Base-by-base conservation (phyloP, 1,140 invertebrate genomes). In the Meloidogyne hapla region DNA sequence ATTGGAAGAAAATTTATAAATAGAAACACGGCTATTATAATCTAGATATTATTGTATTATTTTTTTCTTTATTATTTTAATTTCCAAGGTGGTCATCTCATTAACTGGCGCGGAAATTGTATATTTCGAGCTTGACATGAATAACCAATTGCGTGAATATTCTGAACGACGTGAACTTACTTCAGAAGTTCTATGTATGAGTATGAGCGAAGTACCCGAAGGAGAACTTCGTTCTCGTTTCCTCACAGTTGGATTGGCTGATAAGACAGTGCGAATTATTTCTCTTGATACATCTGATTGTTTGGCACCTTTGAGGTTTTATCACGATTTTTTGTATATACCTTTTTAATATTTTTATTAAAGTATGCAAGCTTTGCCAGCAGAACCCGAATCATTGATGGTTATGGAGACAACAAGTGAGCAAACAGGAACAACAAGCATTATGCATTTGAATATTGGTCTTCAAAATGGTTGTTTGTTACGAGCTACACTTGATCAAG, bases 51-150 rank as follows among this genome's bases (percentile, higher is more conserved):
- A n/a, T n/a, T n/a, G n/a, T n/a, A n/a, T n/a, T n/a, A n/a, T n/a
- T n/a, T 23, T 38, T 1, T 42, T 25, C 13, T 25, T 10, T 13
- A 42, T 13, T 33, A 4, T 64, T 21, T 23, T 64, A 10, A 21
- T 61, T 70, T 25, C 21, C 9, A 21, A 73, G 71, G 94, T 98
- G 26, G 96, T 99, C 0, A 98, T 99, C 80, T 96, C 96, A 0
- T 88, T 99, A 6, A 94, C 94, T 45, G 96, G 96, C 0, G 95
- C 96, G 66, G 96, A 99, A 90, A 89, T 99, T 25, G 95, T 99
- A 21, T 99, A 99, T 89, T 99, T 99, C 89, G 96, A 99, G 91
- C 96, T 99, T 95, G 96, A 99, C 88, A 92, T 93, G 79, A 94
- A 93, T 81, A 96, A 96, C 0, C 94, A 98, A 88, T 89, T 99